phyloP scores from a whole-genome alignment of 2,888 invertebrate species.

The Bombyx huttoni region DNA sequence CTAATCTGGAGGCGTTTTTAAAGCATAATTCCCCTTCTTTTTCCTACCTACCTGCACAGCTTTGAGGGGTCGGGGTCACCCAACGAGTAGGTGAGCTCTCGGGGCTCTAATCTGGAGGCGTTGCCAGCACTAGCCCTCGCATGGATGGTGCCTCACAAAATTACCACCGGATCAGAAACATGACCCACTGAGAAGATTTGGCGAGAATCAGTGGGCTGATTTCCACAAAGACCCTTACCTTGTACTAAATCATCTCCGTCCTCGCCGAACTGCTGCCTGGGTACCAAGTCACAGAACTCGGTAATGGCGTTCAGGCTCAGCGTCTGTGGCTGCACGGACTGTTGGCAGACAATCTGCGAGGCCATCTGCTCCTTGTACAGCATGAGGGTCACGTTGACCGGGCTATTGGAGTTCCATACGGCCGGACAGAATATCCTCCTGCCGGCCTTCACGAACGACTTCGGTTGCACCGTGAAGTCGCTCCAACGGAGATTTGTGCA shows the following conservation, averaged over 20 bases:
- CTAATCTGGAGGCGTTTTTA: no score
- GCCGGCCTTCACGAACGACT: constrained; percentile 74
- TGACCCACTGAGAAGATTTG: no score
- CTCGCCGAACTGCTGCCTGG: constrained; percentile 76
- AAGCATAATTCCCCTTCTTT: no score
- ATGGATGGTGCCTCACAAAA: no score
- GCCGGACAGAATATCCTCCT: constrained; percentile 83
- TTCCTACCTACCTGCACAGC: no score
- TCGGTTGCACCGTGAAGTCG: constrained; percentile 76
- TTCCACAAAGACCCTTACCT: constrained; percentile 55
- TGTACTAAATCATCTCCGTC: constrained; percentile 77
- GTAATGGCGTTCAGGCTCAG: constrained; percentile 81
- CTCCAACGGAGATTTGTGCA: constrained; percentile 80
- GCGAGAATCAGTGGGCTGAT: no score
- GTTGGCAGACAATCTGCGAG: constrained; percentile 75
- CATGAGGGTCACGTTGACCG: constrained; percentile 78
- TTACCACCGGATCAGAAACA: no score
- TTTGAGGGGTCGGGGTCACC: no score
- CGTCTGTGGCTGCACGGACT: constrained; percentile 74
- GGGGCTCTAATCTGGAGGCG: no score
- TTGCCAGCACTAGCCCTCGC: no score
- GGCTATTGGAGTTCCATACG: constrained; percentile 77
- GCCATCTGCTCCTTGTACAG: constrained; percentile 76
- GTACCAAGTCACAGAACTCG: constrained; percentile 85
- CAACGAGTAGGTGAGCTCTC: no score